Base-by-base conservation (phyloP, 2,797 vertebrate genomes). In the Sciaenops ocellatus region DNA sequence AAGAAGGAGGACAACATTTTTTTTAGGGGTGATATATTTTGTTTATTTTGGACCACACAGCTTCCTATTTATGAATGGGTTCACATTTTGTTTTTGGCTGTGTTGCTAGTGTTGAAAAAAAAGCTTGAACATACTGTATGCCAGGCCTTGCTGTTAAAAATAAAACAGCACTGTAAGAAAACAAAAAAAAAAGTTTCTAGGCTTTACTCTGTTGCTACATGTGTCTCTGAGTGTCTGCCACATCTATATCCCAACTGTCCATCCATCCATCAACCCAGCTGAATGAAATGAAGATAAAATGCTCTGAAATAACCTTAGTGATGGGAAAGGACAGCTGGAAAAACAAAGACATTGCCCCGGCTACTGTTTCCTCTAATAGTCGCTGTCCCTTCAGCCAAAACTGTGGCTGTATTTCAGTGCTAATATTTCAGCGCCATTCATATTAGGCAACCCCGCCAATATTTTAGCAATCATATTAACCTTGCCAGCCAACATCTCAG, bases 391-490 rank as follows among this genome's bases (percentile, higher is more conserved):
- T 54, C 42, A 60, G 55, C 69, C 68, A 50, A 74, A 73, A 38
- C 79, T 18, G 12, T n/a, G 48, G 38, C 44, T 2, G 4, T 66
- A 73, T 76, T 79, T 85, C 65, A 71, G 13, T 6, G 52, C 47
- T 52, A 50, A 56, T 83, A 85, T 89, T 82, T 85, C 70, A 82
- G 75, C 10, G 0, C 44, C 46, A 13, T 85, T 78, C 76, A 74
- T 48, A 73, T 80, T 63, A 79, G 61, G 64, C 79, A 59, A 80
- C 86, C 82, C 48, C 20, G 78, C 83, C 85, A 90, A 83, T 87
- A 79, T 86, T 89, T 82, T 75, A 71, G 86, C 85, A 87, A 87
- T 90, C 87, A 89, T 90, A 87, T 89, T 89, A 90, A 89, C 87
- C 68, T 83, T 85, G 87, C 86, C 82, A 76, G 86, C 82, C 82